Conservation (phyloP, 2,797 vertebrate genomes). For the Hypotaenidia philippensis region DNA sequence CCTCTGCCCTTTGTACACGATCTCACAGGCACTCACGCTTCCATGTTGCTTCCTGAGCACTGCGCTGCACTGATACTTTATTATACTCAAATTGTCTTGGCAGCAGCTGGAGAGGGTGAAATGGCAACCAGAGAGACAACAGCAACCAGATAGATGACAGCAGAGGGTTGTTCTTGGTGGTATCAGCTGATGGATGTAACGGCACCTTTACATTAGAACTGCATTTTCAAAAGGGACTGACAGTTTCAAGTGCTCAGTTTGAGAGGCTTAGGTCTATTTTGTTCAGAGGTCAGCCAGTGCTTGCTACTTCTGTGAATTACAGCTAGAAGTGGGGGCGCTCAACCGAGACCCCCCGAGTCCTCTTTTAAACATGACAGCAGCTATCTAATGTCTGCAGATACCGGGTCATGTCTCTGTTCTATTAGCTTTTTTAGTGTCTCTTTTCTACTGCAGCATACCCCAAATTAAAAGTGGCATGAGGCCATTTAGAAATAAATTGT, state of each 20-base stretch:
- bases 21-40: neutral
- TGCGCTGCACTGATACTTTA: neutral
- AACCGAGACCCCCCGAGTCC: neutral
- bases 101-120: neutral
- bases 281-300: neutral
- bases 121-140: neutral
- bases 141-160: neutral
- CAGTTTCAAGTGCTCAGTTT: neutral
- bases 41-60: neutral
- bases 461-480: neutral
- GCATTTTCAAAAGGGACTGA: neutral
- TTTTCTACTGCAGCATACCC: neutral
- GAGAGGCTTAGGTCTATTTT: neutral
- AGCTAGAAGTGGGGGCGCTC: neutral
- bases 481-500: neutral
- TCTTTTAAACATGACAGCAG: neutral
- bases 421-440: neutral
- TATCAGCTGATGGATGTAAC: neutral
- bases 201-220: neutral
- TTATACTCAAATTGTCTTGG: neutral
- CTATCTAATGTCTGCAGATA: neutral
- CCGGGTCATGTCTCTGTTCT: neutral
- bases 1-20: neutral
- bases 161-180: neutral
- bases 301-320: neutral